Percentiles rank a stretch among this genome's conserved stretches.
Conservation (phyloP, 2,888 invertebrate genomes). For the Drosophila setosimentum region DNA sequence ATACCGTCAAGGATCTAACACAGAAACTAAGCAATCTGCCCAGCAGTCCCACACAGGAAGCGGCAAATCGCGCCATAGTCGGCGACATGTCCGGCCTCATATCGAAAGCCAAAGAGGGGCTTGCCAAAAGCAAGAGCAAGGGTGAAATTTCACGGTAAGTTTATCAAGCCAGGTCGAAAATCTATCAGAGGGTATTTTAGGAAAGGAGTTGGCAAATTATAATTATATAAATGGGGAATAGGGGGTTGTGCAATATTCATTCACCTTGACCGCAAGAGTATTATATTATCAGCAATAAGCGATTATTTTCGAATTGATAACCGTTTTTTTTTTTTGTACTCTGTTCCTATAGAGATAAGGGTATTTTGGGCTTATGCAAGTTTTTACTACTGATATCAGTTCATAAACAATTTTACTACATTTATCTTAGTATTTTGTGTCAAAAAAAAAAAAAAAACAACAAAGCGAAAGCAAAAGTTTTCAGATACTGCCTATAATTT, state of each 20-base stretch:
- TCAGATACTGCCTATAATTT: not conserved
- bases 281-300: not conserved
- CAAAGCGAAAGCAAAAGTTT: not conserved
- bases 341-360: not conserved
- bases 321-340: not conserved
- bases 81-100: constrained; percentile 96
- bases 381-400: not conserved
- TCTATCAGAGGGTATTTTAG: too few species aligned
- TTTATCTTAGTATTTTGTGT: not conserved
- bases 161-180: constrained; percentile 9
- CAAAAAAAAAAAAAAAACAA: too few species aligned
- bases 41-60: constrained; percentile 86
- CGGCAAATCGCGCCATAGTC: constrained; percentile 87
- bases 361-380: not conserved
- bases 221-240: too few species aligned
- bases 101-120: constrained; percentile 96
- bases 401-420: not conserved
- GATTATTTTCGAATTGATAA: not conserved
- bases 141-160: constrained; percentile 86
- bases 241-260: not conserved
- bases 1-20: constrained; percentile 94
- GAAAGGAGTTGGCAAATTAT: too few species aligned
- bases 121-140: constrained; percentile 94
- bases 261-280: not conserved
- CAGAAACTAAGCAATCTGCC: constrained; percentile 92